phyloP scores from a whole-genome alignment of 2,113 vertebrate species.

The Nicator chloris region DNA sequence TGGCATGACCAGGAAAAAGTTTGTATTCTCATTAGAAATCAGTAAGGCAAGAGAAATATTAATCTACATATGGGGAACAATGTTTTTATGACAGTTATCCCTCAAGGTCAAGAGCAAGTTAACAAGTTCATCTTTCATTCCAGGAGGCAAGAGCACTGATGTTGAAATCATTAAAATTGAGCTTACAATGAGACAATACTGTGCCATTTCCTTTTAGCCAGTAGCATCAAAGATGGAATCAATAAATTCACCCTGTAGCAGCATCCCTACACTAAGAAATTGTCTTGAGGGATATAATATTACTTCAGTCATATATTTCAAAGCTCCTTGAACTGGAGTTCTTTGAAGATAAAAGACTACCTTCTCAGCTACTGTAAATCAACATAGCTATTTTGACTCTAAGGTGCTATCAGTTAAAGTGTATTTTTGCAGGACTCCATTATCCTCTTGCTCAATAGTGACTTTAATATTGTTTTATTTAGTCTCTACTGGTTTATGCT shows the following conservation, averaged over 20 bases:
- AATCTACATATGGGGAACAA: background rate
- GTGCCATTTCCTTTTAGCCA: background rate
- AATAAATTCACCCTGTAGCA: background rate
- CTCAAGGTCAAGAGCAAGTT: background rate
- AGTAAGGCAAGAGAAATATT: background rate
- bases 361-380: background rate
- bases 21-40: background rate
- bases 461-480: background rate
- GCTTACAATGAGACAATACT: background rate
- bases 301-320: background rate
- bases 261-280: background rate
- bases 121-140: background rate
- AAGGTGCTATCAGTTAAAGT: background rate
- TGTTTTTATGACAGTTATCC: background rate
- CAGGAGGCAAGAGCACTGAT: background rate
- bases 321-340: background rate
- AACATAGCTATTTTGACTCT: background rate
- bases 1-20: background rate
- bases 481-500: background rate
- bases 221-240: background rate
- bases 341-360: background rate
- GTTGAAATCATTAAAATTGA: background rate
- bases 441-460: background rate
- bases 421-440: background rate
- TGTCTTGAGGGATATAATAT: background rate